These are phyloP conservation scores for Calcarius lapponicus DNA, from an alignment of 2,797 vertebrate species.

Conservation along the genomic window DNA sequence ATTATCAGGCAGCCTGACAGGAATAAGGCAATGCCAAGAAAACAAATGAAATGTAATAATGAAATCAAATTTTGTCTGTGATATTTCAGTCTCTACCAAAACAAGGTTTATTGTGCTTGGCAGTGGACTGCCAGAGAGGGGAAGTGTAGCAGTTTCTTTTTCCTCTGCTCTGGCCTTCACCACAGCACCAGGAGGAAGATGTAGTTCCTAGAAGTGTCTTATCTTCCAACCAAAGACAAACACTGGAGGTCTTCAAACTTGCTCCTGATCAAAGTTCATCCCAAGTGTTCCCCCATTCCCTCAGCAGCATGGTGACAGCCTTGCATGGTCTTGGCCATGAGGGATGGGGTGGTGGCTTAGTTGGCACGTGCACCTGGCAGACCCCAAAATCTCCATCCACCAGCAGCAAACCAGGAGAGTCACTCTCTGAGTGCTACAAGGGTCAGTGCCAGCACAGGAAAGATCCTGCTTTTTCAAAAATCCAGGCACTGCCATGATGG, in stretches of 20 bases:
- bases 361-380: rapidly evolving
- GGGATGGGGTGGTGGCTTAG: not conserved
- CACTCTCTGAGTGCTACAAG: not conserved
- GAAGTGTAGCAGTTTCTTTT: not conserved
- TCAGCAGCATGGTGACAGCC: not conserved
- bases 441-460: not conserved
- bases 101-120: slow-evolving; percentile 36
- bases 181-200: not conserved
- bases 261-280: not conserved
- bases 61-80: slow-evolving; percentile 43
- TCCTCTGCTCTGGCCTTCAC: not conserved
- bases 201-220: not conserved
- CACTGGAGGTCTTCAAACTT: not conserved
- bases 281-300: not conserved
- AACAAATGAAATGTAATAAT: slow-evolving; percentile 69
- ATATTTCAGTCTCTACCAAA: slow-evolving; percentile 47
- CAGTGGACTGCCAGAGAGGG: not conserved
- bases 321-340: not conserved
- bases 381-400: not conserved
- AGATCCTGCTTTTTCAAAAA: not conserved
- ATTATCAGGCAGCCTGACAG: slow-evolving; percentile 62
- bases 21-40: slow-evolving; percentile 61
- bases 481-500: no score
- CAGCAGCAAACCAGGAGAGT: not conserved
- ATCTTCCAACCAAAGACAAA: not conserved